A percentile compares a stretch with the other conserved stretches of the same genome.
phyloP scores from a whole-genome alignment of 2,113 vertebrate genomes.

The Hydrolagus affinis region DNA sequence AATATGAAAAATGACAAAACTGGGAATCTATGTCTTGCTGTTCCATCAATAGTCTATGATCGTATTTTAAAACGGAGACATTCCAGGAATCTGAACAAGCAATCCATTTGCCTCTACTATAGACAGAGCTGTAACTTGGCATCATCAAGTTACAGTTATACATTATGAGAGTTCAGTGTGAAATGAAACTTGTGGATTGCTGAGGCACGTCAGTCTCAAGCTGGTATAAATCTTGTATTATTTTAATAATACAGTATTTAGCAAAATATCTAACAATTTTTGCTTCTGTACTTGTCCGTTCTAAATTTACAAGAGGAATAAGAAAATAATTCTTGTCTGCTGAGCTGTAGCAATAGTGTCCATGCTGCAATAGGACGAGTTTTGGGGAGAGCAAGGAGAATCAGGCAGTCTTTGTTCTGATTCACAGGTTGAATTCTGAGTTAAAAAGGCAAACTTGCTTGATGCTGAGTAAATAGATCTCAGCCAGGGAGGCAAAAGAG shows the following conservation, averaged over 20 bases:
- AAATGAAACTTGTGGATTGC: conserved; percentile 1
- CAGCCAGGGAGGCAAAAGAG: no score
- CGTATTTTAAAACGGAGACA: neutral
- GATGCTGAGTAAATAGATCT: no score
- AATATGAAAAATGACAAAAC: neutral
- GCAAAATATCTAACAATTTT: neutral
- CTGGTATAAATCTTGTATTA: neutral
- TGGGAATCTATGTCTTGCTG: neutral
- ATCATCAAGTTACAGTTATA: conserved; percentile 11
- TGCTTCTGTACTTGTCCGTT: neutral
- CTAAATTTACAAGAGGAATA: neutral
- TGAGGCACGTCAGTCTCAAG: neutral
- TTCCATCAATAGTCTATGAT: neutral
- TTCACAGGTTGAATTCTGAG: no score
- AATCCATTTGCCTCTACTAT: neutral
- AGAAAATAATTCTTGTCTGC: no score
- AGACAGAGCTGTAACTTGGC: neutral
- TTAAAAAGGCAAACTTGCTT: no score
- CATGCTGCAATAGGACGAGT: no score
- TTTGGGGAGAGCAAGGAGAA: no score
- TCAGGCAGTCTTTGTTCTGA: no score
- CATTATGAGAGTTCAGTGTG: neutral
- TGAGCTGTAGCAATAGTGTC: no score
- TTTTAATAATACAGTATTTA: neutral
- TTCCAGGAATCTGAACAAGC: conserved; percentile 21